Percentiles rank a stretch among this genome's conserved stretches.
These are phyloP conservation scores for Nemotelus nigrinus DNA, from an alignment of 2,888 invertebrate species.

Conservation along the genomic window DNA sequence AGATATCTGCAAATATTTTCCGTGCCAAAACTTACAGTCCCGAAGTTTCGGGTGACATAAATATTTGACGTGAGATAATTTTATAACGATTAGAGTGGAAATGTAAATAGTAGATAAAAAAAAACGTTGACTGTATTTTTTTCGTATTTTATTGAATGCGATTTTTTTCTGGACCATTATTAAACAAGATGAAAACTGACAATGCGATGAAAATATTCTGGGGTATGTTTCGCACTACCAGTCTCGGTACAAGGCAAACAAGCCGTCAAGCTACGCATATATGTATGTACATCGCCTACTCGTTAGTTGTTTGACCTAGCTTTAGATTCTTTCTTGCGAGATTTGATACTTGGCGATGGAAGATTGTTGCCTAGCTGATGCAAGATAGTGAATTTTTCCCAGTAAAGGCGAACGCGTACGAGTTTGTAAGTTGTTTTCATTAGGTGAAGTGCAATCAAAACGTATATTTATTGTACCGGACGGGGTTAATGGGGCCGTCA, in stretches of 20 bases:
- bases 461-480: constrained; percentile 26
- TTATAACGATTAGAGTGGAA: background rate
- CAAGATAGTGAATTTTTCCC: too few relatives aligned
- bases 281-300: too few relatives aligned
- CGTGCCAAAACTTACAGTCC: background rate
- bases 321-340: too few relatives aligned
- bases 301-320: too few relatives aligned
- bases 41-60: background rate
- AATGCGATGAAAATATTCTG: background rate
- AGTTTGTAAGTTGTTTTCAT: background rate
- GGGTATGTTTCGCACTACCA: background rate
- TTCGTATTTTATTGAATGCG: background rate
- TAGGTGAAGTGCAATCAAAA: constrained; percentile 1
- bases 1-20: constrained; percentile 20
- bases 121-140: too few relatives aligned
- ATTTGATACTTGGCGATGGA: too few relatives aligned
- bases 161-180: background rate
- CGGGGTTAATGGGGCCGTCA: constrained; percentile 27
- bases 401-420: too few relatives aligned
- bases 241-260: too few relatives aligned
- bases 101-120: constrained; percentile 1
- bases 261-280: too few relatives aligned
- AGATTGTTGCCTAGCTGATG: too few relatives aligned
- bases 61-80: constrained; percentile 6
- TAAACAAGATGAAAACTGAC: background rate